Evolutionary conservation across 2,113 vertebrate genomes (phyloP), one percentile per base, ranked within the genome.

Genomic region (Prunella fulvescens): DNA sequence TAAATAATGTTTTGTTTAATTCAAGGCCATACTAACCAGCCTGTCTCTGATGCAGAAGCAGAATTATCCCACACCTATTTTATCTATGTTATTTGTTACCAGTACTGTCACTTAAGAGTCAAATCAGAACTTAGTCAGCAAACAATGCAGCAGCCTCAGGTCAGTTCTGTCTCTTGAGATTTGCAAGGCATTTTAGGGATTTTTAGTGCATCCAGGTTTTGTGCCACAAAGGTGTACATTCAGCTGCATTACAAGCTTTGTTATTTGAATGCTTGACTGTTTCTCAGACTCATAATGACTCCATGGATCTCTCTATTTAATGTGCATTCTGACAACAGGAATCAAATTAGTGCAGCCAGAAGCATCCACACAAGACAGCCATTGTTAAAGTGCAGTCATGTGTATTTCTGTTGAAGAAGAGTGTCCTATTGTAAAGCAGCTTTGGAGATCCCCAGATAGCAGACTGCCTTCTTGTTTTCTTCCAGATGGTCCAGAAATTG

Each of bases 261-360:
- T 92, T 91, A 94, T 42, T 81, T 56, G 64, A 92, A 91, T 60
- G 47, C 82, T 88, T 1, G 1, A 25, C 70, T 89, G 39, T 94
- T 96, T 90, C 72, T 90, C 39, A 76, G 44, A 91, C 62, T 95
- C 67, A n/a, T 39, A 76, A 67, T 76, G 70, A 91, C 80, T 77
- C 71, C 51, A 80, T 51, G 48, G 71, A 90, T 74, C 77, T 77
- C 57, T 60, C 64, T 72, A 64, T 78, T 81, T 87, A 66, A 91
- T 22, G 48, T 23, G 25, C 28, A 57, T 71, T 71, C 81, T 82
- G 57, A 85, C 65, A 85, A 56, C 35, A 56, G 29, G 26, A 84
- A 64, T 80, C 62, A 72, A 84, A 64, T 80, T 60, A 72, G 37
- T 15, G 37, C 58, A 85, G 23, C 58, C 37, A 84, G 54, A 62